Evolutionary conservation across 2,888 invertebrate genomes (phyloP).

Genomic region (Octodonta nipae): DNA sequence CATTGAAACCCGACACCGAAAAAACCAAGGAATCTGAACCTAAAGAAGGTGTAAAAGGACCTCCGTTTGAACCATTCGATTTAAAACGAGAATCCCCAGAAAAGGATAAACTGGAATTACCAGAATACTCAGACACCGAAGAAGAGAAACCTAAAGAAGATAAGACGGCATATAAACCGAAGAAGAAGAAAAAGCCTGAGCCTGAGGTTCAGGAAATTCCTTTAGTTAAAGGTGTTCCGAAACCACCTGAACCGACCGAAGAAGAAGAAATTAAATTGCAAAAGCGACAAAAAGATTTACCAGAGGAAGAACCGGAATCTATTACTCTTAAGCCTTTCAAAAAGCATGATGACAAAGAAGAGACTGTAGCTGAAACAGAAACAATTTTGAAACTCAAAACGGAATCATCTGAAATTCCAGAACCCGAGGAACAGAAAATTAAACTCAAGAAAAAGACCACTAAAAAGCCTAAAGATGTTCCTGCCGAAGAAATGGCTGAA

Average conservation of each 20-base stretch:
- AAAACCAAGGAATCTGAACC: constrained; percentile 11
- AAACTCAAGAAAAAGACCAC: constrained; percentile 19
- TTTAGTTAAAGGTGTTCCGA: constrained; percentile 21
- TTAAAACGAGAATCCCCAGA: not conserved
- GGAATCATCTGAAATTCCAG: no score
- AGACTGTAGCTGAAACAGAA: no score
- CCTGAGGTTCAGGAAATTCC: constrained; percentile 17
- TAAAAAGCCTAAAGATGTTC: constrained; percentile 21
- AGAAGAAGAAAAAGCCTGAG: constrained; percentile 28
- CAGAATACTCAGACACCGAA: not conserved
- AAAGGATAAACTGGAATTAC: not conserved
- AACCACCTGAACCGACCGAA: constrained; percentile 23
- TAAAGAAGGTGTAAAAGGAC: constrained; percentile 17
- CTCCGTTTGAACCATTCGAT: not conserved
- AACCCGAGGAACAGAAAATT: constrained; percentile 26
- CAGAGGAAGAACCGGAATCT: constrained; percentile 34
- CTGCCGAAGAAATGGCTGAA: constrained; percentile 15
- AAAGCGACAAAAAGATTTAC: constrained; percentile 26
- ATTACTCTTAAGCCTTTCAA: constrained; percentile 23
- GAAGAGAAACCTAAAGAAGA: constrained; percentile 1
- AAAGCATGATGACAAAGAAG: constrained; percentile 34
- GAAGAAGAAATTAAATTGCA: constrained; percentile 23
- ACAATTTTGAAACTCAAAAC: no score
- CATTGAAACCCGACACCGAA: not conserved
- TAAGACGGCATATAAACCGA: constrained; percentile 17